phyloP scores from a whole-genome alignment of 1,140 invertebrate genomes.

The Halictus rubicundus region DNA sequence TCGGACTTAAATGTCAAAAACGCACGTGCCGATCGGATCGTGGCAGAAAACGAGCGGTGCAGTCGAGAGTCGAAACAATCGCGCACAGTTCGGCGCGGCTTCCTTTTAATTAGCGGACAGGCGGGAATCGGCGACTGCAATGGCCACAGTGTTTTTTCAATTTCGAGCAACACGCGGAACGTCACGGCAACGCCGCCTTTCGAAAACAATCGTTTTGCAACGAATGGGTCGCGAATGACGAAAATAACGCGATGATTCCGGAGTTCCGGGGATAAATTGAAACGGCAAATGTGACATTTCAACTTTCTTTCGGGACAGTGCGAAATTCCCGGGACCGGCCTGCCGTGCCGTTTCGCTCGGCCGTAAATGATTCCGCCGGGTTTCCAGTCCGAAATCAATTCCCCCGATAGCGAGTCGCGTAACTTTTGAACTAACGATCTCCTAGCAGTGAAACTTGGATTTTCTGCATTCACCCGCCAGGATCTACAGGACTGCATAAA shows the following conservation, averaged over 20 bases:
- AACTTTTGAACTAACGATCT: too few species aligned
- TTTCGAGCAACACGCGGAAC: constrained; percentile 2
- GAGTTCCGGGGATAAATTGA: constrained; percentile 3
- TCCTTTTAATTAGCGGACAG: too few species aligned
- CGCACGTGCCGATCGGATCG: too few species aligned
- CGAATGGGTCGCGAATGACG: constrained; percentile 55
- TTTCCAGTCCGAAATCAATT: background rate
- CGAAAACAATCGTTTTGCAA: constrained; percentile 46
- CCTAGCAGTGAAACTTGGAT: too few species aligned
- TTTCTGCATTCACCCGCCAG: too few species aligned
- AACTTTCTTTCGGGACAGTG: constrained; percentile 21
- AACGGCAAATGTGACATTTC: constrained; percentile 17
- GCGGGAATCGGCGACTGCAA: too few species aligned
- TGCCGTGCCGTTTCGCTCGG: background rate
- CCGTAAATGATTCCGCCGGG: background rate
- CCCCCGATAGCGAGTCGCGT: too few species aligned
- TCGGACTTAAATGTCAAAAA: too few species aligned
- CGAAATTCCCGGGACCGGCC: background rate
- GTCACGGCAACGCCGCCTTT: constrained; percentile 22
- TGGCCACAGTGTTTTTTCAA: background rate
- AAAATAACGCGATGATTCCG: constrained; percentile 14
- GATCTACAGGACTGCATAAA: too few species aligned
- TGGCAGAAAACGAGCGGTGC: too few species aligned
- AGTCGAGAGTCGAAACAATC: too few species aligned
- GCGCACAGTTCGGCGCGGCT: too few species aligned